Conservation (phyloP, 2,797 vertebrate genomes). For the Phataginus tetradactyla region DNA sequence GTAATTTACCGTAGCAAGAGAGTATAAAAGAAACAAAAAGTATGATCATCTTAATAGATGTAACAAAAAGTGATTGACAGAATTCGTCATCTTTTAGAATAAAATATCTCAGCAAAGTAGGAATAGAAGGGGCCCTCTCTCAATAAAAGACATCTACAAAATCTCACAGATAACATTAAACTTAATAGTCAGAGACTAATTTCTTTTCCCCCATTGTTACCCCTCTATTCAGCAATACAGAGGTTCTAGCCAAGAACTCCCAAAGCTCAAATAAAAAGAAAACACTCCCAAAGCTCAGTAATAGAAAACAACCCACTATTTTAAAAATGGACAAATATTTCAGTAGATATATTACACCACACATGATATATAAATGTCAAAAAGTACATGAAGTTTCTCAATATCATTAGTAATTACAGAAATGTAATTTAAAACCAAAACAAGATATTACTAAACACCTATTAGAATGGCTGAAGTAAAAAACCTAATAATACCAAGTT, state of each 20-base stretch:
- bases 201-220: background rate
- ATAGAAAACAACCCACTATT: background rate
- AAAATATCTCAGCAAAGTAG: constrained; percentile 15
- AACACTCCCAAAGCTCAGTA: background rate
- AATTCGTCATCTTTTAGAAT: constrained; percentile 41
- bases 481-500: background rate
- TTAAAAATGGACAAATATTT: background rate
- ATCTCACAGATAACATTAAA: background rate
- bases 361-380: background rate
- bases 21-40: background rate
- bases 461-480: background rate
- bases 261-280: background rate
- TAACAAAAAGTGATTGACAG: background rate
- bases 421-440: background rate
- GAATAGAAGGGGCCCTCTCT: background rate
- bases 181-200: background rate
- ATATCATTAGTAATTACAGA: background rate
- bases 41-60: background rate
- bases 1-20: background rate
- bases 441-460: background rate
- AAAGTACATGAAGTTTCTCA: background rate
- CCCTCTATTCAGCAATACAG: background rate
- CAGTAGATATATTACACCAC: background rate
- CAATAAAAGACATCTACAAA: background rate
- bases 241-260: background rate